These are phyloP conservation scores for Agrenia bidenticulata DNA, from an alignment of 2,888 invertebrate genomes.

Conservation along the genomic window DNA sequence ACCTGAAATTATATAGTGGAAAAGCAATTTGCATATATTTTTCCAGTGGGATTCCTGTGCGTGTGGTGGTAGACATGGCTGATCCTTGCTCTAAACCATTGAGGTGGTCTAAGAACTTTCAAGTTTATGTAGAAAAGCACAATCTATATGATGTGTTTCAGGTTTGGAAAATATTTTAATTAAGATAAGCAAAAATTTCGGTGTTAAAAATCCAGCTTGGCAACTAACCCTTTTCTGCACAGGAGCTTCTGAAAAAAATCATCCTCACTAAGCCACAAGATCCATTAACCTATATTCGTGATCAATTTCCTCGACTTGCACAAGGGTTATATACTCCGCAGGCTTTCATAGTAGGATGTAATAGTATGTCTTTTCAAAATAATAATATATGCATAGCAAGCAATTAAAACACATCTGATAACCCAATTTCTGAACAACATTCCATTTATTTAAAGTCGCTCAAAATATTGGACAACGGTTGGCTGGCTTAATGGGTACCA, in stretches of 20 bases:
- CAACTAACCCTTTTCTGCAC: too few species aligned
- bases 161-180: conserved; percentile 28
- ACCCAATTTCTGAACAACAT: too few species aligned
- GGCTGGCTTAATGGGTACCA: conserved; percentile 32
- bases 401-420: neutral
- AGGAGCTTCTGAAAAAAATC: conserved; percentile 46
- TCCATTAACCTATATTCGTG: conserved; percentile 44
- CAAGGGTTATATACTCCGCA: conserved; percentile 33
- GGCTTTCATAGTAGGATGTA: conserved; percentile 43
- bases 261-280: conserved; percentile 45
- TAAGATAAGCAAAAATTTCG: too few species aligned
- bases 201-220: too few species aligned
- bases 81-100: conserved; percentile 46
- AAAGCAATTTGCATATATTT: too few species aligned
- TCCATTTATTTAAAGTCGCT: conserved; percentile 13
- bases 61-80: too few species aligned
- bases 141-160: conserved; percentile 48
- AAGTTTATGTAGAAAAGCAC: conserved; percentile 46
- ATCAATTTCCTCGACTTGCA: conserved; percentile 43
- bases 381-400: neutral
- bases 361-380: conserved; percentile 20
- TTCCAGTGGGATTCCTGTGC: too few species aligned
- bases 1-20: too few species aligned
- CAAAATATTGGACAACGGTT: conserved; percentile 36
- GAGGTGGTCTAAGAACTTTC: conserved; percentile 43